These are phyloP conservation scores for Ceratina japonica DNA, from an alignment of 1,140 invertebrate species.

Conservation along the genomic window DNA sequence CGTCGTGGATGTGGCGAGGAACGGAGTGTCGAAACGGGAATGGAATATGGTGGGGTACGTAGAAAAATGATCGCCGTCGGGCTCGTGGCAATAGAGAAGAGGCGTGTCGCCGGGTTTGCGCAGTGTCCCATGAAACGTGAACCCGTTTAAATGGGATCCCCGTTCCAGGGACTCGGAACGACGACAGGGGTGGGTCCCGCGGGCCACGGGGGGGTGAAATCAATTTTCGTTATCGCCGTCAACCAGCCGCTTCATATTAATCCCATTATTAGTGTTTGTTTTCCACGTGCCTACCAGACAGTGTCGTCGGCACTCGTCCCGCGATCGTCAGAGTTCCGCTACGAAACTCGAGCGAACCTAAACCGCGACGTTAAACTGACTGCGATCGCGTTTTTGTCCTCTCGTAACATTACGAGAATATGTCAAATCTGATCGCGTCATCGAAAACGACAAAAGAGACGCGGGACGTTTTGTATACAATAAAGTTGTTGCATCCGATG, in stretches of 20 bases:
- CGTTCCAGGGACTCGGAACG: constrained; percentile 36
- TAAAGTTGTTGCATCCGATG: too few relatives aligned
- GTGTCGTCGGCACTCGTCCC: neutral
- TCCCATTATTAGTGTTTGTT: constrained; percentile 71
- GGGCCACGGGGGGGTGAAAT: constrained; percentile 64
- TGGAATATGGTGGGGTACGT: constrained; percentile 30
- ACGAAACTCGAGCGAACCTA: neutral
- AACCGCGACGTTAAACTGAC: too few relatives aligned
- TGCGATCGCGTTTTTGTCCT: neutral
- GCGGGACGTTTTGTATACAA: too few relatives aligned
- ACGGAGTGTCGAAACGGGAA: constrained; percentile 1
- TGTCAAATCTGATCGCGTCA: too few relatives aligned
- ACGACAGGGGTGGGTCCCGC: constrained; percentile 17
- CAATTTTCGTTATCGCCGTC: constrained; percentile 76
- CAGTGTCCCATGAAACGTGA: constrained; percentile 73
- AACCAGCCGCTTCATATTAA: constrained; percentile 72
- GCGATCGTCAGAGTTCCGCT: constrained; percentile 3
- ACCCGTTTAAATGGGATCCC: constrained; percentile 58
- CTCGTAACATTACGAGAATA: neutral
- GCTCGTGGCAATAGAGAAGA: constrained; percentile 62
- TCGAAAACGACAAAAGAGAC: too few relatives aligned
- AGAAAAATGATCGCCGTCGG: constrained; percentile 22
- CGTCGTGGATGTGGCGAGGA: neutral
- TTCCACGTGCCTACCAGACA: constrained; percentile 44
- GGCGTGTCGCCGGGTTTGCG: constrained; percentile 67